Evolutionary conservation across 2,888 invertebrate genomes (phyloP), one percentile per base, ranked within the genome.

Genomic region (Creontiades dilutus): DNA sequence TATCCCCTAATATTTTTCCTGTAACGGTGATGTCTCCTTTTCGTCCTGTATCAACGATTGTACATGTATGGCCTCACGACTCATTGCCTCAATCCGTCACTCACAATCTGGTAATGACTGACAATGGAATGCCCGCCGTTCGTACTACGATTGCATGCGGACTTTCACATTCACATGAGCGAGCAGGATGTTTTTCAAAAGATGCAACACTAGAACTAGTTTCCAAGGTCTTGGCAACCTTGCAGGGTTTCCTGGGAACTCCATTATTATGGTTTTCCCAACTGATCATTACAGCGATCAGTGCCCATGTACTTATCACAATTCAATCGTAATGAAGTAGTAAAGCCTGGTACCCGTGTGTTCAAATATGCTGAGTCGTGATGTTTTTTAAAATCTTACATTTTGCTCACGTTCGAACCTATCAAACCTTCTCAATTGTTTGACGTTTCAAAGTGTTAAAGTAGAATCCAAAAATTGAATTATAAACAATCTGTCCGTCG

Each of bases 151-250:
- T 52, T 11, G 52, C 52, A 52, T 52, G 52, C 3, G 16, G 52
- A 52, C 52, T 52, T 52, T 52, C 52, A 52, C 52, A 37, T 37
- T 37, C 37, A 37, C 37, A 37, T 37, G 52, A 7, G 52, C 52
- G 52, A 52, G 16, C 16, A 52, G 52, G 52, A 52, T 52, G 52
- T 52, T 52, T 52, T 12, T 52, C 52, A 61, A 19, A 61, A 68
- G 68, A 68, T 68, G 68, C 68, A 68, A 68, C 68, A 23, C 68
- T 23, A 68, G 68, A 68, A 19, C 27, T 23, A 19, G 23, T 68
- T 68, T 68, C 68, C 68, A 68, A 68, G 68, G 68, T 68, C 68
- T 68, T 23, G 27, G 68, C 23, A 68, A 23, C 68, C 68, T 68
- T 68, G 37, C 23, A 37, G 68, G 12, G 23, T 68, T 68, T 68